Evolutionary conservation across 2,113 vertebrate genomes (phyloP), one percentile per base, ranked within the genome.

Genomic region (Cinclus mexicanus): DNA sequence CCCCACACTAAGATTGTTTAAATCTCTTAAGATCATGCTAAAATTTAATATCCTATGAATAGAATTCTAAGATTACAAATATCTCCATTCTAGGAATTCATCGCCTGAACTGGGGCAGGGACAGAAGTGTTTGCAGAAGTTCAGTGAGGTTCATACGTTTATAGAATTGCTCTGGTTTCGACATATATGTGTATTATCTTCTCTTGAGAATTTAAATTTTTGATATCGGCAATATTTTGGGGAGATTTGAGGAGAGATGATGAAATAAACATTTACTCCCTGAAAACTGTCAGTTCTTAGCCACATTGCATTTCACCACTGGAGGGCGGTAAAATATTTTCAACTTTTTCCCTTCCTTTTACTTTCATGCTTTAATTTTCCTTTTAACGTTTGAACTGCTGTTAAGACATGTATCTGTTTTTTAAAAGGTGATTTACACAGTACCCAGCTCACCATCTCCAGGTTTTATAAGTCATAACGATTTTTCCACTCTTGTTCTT

Each of bases 241-340:
- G 26, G 4, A 61, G 31, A 26, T 22, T 49, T 56, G 8, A 69
- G 61, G 1, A 11, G 17, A 52, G 33, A 11, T 24, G 42, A 52
- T 44, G 42, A 59, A 83, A n/a, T 41, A 6, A 15, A 28, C 1
- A 8, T 5, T 6, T 46, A 7, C 1, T 4, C 26, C 6, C 2
- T 37, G 31, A 6, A 37, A 79, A 39, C 7, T 33, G 50, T 33
- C 25, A 7, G 18, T 49, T 95, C 60, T 53, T 61, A 29, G 76
- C 72, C 37, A 68, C 87, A 70, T 96, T 57, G 0, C 18, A 46
- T 19, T 53, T 11, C 3, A 3, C 96, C 98, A 94, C 97, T 96
- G 97, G 97, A 97, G 98, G 95, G 97, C 71, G 13, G 81, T 96
- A 94, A 85, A 95, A 96, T 83, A 83, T 95, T 97, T 96, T 92